Conservation (phyloP, 2,888 invertebrate species). For the Pecten maximus region DNA sequence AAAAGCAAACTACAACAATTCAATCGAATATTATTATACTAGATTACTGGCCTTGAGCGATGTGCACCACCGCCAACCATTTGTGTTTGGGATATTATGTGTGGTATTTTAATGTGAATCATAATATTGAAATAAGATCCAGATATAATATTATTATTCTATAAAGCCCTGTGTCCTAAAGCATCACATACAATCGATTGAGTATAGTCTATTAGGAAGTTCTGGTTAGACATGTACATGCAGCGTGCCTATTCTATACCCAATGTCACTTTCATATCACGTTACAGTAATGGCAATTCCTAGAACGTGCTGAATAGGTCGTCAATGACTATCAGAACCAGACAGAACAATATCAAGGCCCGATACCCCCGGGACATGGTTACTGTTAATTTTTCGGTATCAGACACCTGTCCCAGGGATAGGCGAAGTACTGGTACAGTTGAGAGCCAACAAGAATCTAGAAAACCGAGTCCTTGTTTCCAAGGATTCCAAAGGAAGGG, state of each 20-base stretch:
- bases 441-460: neutral
- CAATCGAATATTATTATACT: neutral
- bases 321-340: neutral
- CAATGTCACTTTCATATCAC: neutral
- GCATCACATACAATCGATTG: neutral
- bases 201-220: neutral
- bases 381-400: neutral
- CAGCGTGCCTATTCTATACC: neutral
- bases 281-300: neutral
- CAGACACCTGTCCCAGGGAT: neutral
- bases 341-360: neutral
- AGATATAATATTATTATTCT: neutral
- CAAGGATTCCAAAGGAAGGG: neutral
- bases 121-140: neutral
- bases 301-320: neutral
- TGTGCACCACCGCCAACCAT: neutral
- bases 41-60: neutral
- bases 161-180: neutral
- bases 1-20: neutral
- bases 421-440: neutral
- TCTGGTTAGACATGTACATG: neutral
- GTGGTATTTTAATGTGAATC: neutral
- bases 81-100: neutral
- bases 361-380: neutral
- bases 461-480: neutral